phyloP scores from a whole-genome alignment of 2,888 invertebrate species.

The Siphlonurus alternatus region DNA sequence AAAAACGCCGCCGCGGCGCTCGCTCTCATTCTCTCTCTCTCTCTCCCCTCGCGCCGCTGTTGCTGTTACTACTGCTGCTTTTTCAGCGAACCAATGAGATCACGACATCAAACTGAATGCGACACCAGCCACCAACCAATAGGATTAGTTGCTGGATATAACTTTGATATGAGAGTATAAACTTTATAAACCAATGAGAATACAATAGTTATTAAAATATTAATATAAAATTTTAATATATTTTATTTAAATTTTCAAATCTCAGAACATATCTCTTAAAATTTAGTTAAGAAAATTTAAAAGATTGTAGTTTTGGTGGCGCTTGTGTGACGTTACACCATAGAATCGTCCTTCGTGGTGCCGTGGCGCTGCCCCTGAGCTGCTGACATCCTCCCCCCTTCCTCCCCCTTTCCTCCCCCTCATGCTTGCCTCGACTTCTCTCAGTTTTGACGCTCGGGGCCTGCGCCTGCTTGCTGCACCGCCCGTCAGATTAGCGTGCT shows the following conservation, averaged over 20 bases:
- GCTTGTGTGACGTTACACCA: too few relatives aligned
- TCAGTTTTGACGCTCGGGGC: not conserved
- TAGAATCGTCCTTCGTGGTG: too few relatives aligned
- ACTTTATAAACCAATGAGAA: not conserved
- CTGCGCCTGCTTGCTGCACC: not conserved
- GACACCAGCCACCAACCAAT: constrained; percentile 14
- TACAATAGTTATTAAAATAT: not conserved
- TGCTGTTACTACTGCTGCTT: not conserved
- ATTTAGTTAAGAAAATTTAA: too few relatives aligned
- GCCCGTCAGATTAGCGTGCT: not conserved
- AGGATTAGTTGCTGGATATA: constrained; percentile 14
- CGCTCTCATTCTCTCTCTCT: not conserved
- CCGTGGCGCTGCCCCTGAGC: not conserved
- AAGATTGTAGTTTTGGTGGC: too few relatives aligned
- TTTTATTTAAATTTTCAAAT: not conserved
- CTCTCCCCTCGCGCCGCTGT: not conserved
- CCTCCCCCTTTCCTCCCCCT: not conserved
- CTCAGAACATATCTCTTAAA: not conserved
- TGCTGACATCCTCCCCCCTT: not conserved
- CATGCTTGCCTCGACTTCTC: not conserved
- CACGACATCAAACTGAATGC: constrained; percentile 15
- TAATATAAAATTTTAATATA: not conserved
- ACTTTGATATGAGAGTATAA: not conserved
- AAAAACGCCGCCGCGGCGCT: not conserved
- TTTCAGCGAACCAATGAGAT: constrained; percentile 16